Evolutionary conservation across 2,888 invertebrate genomes (phyloP).

Genomic region (Limnephilus lunatus): DNA sequence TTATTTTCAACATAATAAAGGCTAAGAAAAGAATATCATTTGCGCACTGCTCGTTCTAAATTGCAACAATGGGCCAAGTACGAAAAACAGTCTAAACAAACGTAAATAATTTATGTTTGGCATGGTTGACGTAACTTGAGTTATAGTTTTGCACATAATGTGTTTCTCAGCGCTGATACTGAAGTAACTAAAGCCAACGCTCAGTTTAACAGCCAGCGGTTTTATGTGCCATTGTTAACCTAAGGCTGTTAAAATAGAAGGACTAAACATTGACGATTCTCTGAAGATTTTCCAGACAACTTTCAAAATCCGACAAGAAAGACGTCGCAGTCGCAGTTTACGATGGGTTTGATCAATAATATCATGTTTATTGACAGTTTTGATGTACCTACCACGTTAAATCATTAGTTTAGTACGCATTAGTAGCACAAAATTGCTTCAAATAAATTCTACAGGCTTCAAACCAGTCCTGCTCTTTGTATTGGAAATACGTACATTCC

Average conservation of each 20-base stretch:
- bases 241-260: neutral
- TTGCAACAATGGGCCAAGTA: conserved; percentile 2
- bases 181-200: neutral
- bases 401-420: neutral
- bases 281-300: neutral
- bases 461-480: neutral
- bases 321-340: neutral
- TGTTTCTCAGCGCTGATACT: neutral
- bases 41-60: neutral
- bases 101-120: neutral
- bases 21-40: neutral
- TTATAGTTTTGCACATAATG: neutral
- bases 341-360: neutral
- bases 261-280: neutral
- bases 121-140: neutral
- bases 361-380: neutral
- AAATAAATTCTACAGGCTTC: neutral
- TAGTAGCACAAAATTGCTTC: too few relatives aligned
- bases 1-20: neutral
- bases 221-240: neutral
- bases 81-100: neutral
- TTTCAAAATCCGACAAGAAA: neutral
- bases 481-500: conserved; percentile 2
- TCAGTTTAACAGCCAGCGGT: neutral
- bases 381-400: neutral